A percentile compares a stretch with the other conserved stretches of the same genome.
These are phyloP conservation scores for Drosophila nebulosa DNA, from an alignment of 1,140 invertebrate genomes.

Conservation along the genomic window DNA sequence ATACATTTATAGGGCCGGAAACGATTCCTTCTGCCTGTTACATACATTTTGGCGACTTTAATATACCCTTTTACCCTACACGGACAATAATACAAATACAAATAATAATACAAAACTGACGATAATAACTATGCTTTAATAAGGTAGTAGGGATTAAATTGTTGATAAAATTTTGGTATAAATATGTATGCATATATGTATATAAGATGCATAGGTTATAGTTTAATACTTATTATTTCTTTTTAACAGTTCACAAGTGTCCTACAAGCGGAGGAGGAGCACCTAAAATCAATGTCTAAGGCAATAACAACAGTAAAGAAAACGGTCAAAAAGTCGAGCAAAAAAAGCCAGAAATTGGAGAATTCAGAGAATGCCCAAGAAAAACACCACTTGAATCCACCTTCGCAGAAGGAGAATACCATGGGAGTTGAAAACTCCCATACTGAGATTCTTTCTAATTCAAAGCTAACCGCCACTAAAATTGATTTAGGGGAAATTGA, in stretches of 20 bases:
- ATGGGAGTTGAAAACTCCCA: background rate
- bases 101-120: too few species aligned
- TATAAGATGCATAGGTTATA: background rate
- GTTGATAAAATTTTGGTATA: too few species aligned
- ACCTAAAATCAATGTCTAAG: constrained; percentile 20
- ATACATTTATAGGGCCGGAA: too few species aligned
- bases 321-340: background rate
- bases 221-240: too few species aligned
- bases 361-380: background rate
- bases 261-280: constrained; percentile 33
- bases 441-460: background rate
- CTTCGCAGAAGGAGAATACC: background rate
- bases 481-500: background rate
- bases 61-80: too few species aligned
- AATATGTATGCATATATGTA: background rate
- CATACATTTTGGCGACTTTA: too few species aligned
- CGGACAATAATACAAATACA: too few species aligned
- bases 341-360: background rate
- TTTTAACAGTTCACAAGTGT: constrained; percentile 18
- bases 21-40: too few species aligned
- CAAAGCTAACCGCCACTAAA: background rate
- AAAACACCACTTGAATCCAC: background rate
- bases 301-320: constrained; percentile 23
- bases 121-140: too few species aligned
- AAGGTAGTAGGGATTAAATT: too few species aligned